Evolutionary conservation across 2,888 invertebrate genomes (phyloP).

Genomic region (Poecilus cupreus): DNA sequence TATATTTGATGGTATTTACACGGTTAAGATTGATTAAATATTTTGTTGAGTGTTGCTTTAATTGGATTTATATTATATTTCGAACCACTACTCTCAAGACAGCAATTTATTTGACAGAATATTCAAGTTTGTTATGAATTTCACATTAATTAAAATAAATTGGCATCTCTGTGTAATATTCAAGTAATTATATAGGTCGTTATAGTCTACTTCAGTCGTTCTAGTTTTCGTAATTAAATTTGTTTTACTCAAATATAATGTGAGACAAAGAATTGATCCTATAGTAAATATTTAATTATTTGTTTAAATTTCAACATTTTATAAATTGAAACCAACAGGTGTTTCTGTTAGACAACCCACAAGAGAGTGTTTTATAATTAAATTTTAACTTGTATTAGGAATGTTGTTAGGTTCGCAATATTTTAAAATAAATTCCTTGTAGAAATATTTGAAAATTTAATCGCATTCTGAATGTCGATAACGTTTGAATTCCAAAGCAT

Average conservation of each 20-base stretch:
- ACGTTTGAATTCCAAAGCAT: conserved; percentile 17
- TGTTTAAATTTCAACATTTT: too few relatives aligned
- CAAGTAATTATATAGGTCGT: not conserved
- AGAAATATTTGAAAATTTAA: conserved; percentile 37
- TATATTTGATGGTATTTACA: not conserved
- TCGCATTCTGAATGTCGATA: conserved; percentile 29
- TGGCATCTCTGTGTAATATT: conserved; percentile 9
- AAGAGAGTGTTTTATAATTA: not conserved
- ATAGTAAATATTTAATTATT: not conserved
- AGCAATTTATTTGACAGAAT: not conserved
- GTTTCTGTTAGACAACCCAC: too few relatives aligned
- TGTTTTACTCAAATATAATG: not conserved
- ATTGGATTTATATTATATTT: not conserved
- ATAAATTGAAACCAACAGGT: too few relatives aligned
- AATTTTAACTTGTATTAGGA: not conserved
- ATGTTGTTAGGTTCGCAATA: conserved; percentile 4
- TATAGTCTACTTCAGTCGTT: conserved; percentile 6
- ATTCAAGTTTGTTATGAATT: not conserved
- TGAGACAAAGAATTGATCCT: not conserved
- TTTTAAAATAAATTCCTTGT: not conserved
- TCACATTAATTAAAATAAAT: conserved; percentile 8
- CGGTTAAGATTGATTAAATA: not conserved
- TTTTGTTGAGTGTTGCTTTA: not conserved
- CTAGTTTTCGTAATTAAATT: conserved; percentile 20
- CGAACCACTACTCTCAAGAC: not conserved